Evolutionary conservation across 2,888 invertebrate genomes (phyloP).

Genomic region (Allacma fusca): DNA sequence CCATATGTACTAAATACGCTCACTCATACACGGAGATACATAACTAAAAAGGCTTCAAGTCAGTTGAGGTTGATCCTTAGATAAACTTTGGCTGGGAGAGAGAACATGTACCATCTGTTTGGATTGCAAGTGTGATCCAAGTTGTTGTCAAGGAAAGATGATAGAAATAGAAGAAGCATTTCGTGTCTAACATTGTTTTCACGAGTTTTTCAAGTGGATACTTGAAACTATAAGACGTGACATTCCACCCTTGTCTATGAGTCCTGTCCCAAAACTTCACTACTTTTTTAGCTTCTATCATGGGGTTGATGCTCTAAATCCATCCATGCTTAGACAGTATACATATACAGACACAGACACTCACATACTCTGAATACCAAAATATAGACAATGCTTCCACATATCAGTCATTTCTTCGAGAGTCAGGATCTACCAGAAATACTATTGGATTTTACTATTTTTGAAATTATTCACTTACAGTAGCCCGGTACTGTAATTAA

Average conservation of each 20-base stretch:
- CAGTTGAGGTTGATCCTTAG: slow-evolving; percentile 19
- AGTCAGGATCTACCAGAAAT: too few relatives aligned
- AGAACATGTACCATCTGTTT: slow-evolving; percentile 22
- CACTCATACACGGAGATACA: neutral
- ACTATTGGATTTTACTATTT: too few relatives aligned
- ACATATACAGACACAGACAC: too few relatives aligned
- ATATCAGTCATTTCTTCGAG: too few relatives aligned
- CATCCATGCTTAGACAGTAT: too few relatives aligned
- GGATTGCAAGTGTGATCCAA: slow-evolving; percentile 18
- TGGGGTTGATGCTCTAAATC: too few relatives aligned
- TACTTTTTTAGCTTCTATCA: neutral
- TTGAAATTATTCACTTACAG: too few relatives aligned
- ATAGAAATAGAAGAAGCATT: slow-evolving; percentile 30
- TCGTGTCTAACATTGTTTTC: slow-evolving; percentile 44
- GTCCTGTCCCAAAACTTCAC: slow-evolving; percentile 17
- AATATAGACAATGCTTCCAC: too few relatives aligned
- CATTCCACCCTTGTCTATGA: slow-evolving; percentile 36
- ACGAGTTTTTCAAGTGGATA: slow-evolving; percentile 31
- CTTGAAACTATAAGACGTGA: slow-evolving; percentile 47
- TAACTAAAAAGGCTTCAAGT: neutral
- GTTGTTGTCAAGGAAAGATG: slow-evolving; percentile 7
- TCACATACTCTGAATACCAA: too few relatives aligned
- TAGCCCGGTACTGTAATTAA: too few relatives aligned
- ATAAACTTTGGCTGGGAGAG: neutral
- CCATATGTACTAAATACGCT: neutral